Evolutionary conservation across 2,797 vertebrate genomes (phyloP), one percentile per base, ranked within the genome.

Genomic region (Graptemys geographica): DNA sequence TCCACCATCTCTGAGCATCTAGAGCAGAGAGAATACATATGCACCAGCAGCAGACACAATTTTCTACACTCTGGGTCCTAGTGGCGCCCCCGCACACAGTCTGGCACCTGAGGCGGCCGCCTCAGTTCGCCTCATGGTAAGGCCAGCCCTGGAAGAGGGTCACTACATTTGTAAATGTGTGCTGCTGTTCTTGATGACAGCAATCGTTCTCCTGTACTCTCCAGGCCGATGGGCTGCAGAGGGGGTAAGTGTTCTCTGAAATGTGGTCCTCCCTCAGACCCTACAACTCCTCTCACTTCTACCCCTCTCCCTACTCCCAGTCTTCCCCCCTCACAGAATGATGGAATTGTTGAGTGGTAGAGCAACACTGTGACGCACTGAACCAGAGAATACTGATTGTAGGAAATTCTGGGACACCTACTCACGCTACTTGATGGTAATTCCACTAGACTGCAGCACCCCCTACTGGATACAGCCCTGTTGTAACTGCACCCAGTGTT

Each of bases 381-480:
- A 95, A 86, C 94, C 89, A 87, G 94, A 31, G 31, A 89, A 15
- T 74, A 51, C 72, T 83, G 86, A 31, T 94, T 93, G 79, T 74
- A 85, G 94, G 65, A 44, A 82, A 55, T 79, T 94, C 91, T 74
- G 47, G 80, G 94, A 84, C 90, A 87, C 72, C 33, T 69, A 37
- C 62, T n/a, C 33, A 15, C 52, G 92, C 90, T 87, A 51, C 52
- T 4, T 2, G 37, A 62, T 33, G 72, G 82, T 86, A 90, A 37
- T 92, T 95, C 86, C 41, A 27, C 28, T 79, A 37, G 51, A 33
- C 23, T 93, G 27, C 89, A 81, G 72, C 37, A 0, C 49, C 93
- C 82, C 59, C 89, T 85, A 11, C 80, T 88, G 82, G 72, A 74
- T 25, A 74, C 72, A 74, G 72, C 23, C 25, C 37, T 25, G 21